Base-by-base conservation (phyloP, 2,797 vertebrate species). In the Argya squamiceps region DNA sequence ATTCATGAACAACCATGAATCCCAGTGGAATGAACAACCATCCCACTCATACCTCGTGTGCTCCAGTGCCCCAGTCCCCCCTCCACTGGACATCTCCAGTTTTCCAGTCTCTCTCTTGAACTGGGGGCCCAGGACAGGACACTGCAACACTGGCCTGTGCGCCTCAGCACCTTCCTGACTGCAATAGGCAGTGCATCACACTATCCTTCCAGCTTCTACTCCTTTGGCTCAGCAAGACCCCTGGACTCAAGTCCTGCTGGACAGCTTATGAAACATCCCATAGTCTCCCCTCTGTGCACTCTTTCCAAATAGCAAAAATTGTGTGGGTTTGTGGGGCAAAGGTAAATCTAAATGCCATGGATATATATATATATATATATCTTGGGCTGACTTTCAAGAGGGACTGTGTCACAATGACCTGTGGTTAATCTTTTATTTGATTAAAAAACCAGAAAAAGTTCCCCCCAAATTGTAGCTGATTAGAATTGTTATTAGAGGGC, bases 31-130 rank as follows among this genome's bases (percentile, higher is more conserved):
- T 13, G 9, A 91, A 24, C 15, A 62, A 46, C 5, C 36, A 9
- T 64, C 26, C 21, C 4, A 10, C 22, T 44, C 19, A 4, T 0
- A 32, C 26, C 8, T 20, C 0, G 0, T 0, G 3, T 39, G 18
- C n/a, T 65, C n/a, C 64, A 60, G 62, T 3, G 8, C 6, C 47
- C 56, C 64, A 60, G 62, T 2, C 7, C 6, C 47, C 52, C 68
- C 50, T 73, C 19, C 56, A 63, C 36, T 47, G 44, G 59, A 63
- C 22, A 30, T 47, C 71, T 77, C 39, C 30, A 80, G 43, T 39
- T 65, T 62, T 39, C 23, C 59, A 53, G 16, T 17, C 63, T 53
- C 27, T 32, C 37, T 69, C 47, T 23, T 14, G 60, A 50, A 41
- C 0, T 30, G 30, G 20, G 17, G 24, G 11, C 19, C 36, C 34